Evolutionary conservation across 2,797 vertebrate species (phyloP).

Genomic region (Centropyge bicolor): DNA sequence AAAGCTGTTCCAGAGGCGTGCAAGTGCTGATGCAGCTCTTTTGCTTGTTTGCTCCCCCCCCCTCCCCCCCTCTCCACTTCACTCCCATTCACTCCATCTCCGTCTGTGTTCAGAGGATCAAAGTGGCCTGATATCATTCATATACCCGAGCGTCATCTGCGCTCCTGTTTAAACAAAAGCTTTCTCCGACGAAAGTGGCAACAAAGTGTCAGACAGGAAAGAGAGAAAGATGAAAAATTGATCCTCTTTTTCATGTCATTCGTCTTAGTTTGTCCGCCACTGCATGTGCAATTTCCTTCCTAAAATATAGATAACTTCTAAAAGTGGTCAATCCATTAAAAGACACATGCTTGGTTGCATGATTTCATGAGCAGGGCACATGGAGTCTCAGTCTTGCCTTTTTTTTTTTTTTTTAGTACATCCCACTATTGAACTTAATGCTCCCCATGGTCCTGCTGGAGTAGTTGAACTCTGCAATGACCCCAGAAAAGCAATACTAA

Average conservation of each 20-base stretch:
- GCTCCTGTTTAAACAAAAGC: constrained; percentile 68
- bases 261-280: constrained; percentile 5
- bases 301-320: constrained; percentile 67
- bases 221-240: constrained; percentile 65
- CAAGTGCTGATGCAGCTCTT: constrained; percentile 81
- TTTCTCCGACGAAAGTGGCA: constrained; percentile 29
- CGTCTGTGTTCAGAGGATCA: constrained; percentile 43
- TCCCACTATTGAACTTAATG: constrained; percentile 11
- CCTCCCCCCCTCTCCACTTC: constrained; percentile 38
- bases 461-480: constrained; percentile 43
- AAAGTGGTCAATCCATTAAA: constrained; percentile 71
- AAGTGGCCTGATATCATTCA: constrained; percentile 75
- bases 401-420: too few species aligned
- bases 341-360: constrained; percentile 40
- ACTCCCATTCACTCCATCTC: constrained; percentile 65
- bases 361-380: constrained; percentile 25
- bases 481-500: constrained; percentile 43
- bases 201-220: constrained; percentile 28
- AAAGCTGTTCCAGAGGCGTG: constrained; percentile 67
- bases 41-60: constrained; percentile 50
- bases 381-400: constrained; percentile 19
- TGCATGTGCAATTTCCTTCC: constrained; percentile 40
- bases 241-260: constrained; percentile 64
- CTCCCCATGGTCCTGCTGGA: constrained; percentile 24
- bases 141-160: constrained; percentile 50